phyloP scores from a whole-genome alignment of 2,113 vertebrate genomes.

The Calidris pygmaea region DNA sequence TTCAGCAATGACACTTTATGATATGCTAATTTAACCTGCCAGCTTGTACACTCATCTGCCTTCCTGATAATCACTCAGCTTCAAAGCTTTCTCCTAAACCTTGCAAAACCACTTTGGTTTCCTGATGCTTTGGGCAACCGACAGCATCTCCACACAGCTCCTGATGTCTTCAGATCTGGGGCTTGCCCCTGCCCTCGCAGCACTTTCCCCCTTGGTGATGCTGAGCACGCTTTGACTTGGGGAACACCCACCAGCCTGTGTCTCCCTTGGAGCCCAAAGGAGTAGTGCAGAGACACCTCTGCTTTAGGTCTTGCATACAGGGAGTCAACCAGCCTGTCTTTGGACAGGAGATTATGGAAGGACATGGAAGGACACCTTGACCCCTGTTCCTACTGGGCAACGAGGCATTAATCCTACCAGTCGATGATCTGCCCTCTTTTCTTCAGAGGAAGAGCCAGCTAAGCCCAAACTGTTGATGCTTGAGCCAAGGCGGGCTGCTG shows the following conservation, averaged over 20 bases:
- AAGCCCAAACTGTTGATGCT: neutral
- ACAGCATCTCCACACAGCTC: neutral
- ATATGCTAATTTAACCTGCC: neutral
- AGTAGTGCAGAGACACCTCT: neutral
- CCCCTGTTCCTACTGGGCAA: neutral
- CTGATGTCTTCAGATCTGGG: neutral
- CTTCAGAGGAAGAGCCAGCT: neutral
- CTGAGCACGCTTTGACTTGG: neutral
- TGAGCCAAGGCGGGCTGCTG: neutral
- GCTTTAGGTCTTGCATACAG: neutral
- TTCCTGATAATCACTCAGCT: neutral
- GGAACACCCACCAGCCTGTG: neutral
- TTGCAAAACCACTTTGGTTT: neutral
- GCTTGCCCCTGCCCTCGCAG: fast-evolving
- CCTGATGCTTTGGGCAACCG: neutral
- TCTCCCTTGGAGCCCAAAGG: neutral
- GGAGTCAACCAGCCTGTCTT: neutral
- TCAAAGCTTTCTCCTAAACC: neutral
- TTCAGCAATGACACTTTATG: neutral
- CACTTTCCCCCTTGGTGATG: neutral
- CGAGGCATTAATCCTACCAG: fast-evolving
- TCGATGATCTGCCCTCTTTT: fast-evolving
- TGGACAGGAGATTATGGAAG: neutral
- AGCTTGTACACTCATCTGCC: neutral
- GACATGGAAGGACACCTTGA: neutral